These are phyloP conservation scores for Enteromius treurensis DNA, from an alignment of 2,797 vertebrate genomes.

Conservation along the genomic window DNA sequence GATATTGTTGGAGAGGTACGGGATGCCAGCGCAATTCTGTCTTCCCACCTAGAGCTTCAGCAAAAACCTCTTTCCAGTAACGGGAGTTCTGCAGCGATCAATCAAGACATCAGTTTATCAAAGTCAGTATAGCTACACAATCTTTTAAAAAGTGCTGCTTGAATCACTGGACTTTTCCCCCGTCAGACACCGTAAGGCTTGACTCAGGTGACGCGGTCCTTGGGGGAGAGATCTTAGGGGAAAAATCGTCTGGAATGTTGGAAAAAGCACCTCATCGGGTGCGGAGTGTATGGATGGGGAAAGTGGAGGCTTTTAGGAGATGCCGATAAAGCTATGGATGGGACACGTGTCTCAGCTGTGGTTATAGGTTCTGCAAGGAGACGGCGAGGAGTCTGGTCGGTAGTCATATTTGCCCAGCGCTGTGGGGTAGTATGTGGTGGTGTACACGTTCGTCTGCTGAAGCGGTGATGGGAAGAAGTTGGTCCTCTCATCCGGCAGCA, in stretches of 20 bases:
- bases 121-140: slow-evolving; percentile 61
- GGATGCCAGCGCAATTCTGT: slow-evolving; percentile 15
- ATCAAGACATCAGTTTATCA: slow-evolving; percentile 45
- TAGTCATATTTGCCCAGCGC: slow-evolving; percentile 94
- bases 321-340: slow-evolving; percentile 33
- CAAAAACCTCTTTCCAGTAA: slow-evolving; percentile 31
- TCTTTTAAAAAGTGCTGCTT: slow-evolving; percentile 49
- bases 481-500: slow-evolving; percentile 93
- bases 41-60: slow-evolving; percentile 18
- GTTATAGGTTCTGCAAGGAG: slow-evolving; percentile 94
- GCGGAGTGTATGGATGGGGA: slow-evolving; percentile 41
- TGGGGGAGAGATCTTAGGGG: slow-evolving; percentile 23
- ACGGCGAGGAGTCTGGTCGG: slow-evolving; percentile 92
- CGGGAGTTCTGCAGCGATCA: slow-evolving; percentile 42
- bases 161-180: slow-evolving; percentile 39
- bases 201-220: slow-evolving; percentile 52
- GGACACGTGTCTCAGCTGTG: slow-evolving; percentile 83
- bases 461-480: slow-evolving; percentile 90
- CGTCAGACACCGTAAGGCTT: slow-evolving; percentile 38
- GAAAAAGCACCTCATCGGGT: slow-evolving; percentile 45
- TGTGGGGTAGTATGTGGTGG: slow-evolving; percentile 96
- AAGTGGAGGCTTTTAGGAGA: slow-evolving; percentile 41
- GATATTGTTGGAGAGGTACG: slow-evolving; percentile 53
- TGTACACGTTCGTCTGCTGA: slow-evolving; percentile 98
- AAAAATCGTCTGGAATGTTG: slow-evolving; percentile 47